Conservation (phyloP, 2,797 vertebrate genomes). For the Malacoraja senta region DNA sequence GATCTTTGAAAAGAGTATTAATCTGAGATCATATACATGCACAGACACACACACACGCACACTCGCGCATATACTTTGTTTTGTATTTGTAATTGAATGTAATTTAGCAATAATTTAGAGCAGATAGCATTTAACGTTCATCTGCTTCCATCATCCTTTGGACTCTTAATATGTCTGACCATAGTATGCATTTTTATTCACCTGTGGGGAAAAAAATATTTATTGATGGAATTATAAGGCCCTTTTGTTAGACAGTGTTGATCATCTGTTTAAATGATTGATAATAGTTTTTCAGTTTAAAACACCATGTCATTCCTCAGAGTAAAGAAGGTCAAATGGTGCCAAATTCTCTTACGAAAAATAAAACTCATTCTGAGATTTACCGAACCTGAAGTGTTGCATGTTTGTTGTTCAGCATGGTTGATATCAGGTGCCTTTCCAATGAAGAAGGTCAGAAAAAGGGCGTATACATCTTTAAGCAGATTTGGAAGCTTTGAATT, state of each 20-base stretch:
- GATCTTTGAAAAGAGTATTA: not conserved
- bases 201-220: too few relatives aligned
- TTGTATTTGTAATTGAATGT: too few relatives aligned
- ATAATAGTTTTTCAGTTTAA: not conserved
- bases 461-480: constrained; percentile 1
- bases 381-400: not conserved
- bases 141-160: not conserved
- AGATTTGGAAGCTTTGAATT: not conserved
- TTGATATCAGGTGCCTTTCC: not conserved
- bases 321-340: not conserved
- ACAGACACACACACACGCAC: not conserved
- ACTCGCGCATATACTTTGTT: too few relatives aligned
- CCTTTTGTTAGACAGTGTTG: not conserved
- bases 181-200: not conserved
- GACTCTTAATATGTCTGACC: not conserved
- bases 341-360: not conserved
- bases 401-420: not conserved
- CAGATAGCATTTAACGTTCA: not conserved
- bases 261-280: not conserved
- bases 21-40: not conserved
- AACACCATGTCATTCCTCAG: not conserved
- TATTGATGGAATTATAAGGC: not conserved
- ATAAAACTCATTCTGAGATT: constrained; percentile 12
- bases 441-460: constrained; percentile 14
- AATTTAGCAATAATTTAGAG: not conserved